Conservation (phyloP, 2,888 invertebrate genomes). For the Sisyra terminalis region DNA sequence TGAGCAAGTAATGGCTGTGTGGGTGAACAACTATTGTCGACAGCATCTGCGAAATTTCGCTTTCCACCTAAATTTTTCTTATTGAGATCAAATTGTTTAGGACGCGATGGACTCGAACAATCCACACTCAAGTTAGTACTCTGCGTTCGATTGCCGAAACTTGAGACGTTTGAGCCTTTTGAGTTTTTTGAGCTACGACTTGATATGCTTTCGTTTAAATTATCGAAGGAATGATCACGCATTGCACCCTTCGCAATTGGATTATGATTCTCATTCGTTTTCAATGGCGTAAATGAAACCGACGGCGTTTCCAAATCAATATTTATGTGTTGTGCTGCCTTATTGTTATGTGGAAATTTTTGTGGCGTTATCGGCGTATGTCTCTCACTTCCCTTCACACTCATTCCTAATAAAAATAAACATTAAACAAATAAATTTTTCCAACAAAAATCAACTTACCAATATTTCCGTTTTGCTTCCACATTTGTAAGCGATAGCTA, state of each 20-base stretch:
- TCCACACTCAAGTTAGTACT: slow-evolving; percentile 26
- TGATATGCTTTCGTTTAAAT: slow-evolving; percentile 25
- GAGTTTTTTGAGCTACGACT: slow-evolving; percentile 14
- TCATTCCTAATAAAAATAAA: slow-evolving; percentile 18
- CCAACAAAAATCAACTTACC: slow-evolving; percentile 13
- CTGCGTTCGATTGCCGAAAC: slow-evolving; percentile 26
- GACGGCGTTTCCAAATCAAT: slow-evolving; percentile 8
- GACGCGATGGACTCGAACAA: slow-evolving; percentile 7
- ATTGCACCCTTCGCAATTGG: slow-evolving; percentile 16
- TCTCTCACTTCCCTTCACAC: slow-evolving; percentile 20
- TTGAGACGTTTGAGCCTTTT: slow-evolving; percentile 14
- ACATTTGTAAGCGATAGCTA: slow-evolving; percentile 61
- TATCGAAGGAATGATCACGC: slow-evolving; percentile 17
- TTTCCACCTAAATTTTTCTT: slow-evolving; percentile 1
- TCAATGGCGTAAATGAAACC: slow-evolving; percentile 12
- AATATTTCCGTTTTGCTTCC: slow-evolving; percentile 35
- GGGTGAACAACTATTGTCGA: neutral
- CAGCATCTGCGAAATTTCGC: neutral
- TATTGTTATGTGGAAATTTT: slow-evolving; percentile 20
- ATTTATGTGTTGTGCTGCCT: slow-evolving; percentile 19
- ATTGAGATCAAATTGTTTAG: slow-evolving; percentile 1
- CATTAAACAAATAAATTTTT: too few species aligned
- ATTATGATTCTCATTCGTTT: slow-evolving; percentile 7
- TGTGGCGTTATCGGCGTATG: slow-evolving; percentile 11
- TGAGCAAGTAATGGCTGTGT: slow-evolving; percentile 2